phyloP scores from a whole-genome alignment of 2,797 vertebrate species.

The Parauchenoglanis ngamensis region DNA sequence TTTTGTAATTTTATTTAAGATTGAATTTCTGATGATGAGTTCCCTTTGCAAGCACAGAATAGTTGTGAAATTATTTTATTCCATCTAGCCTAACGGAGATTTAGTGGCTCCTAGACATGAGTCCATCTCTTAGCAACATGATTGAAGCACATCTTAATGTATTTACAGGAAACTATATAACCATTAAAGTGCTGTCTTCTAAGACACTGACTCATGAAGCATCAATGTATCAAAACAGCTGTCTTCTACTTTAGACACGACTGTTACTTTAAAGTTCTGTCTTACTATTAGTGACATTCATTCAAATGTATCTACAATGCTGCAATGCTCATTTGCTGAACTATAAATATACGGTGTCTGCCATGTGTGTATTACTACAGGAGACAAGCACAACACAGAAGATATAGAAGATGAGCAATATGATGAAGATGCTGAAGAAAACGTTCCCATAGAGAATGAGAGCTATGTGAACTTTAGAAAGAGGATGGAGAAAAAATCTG shows the following conservation, averaged over 20 bases:
- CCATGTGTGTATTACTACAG: conserved; percentile 11
- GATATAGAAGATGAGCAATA: conserved; percentile 76
- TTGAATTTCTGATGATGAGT: background rate
- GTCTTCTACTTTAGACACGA: background rate
- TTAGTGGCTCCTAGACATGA: background rate
- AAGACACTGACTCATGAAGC: background rate
- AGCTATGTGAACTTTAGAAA: conserved; percentile 91
- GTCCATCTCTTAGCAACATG: background rate
- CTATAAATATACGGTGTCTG: background rate
- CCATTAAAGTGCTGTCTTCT: background rate
- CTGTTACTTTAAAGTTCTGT: background rate
- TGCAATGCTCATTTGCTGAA: background rate
- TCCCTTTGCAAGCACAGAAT: background rate
- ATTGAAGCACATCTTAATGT: background rate
- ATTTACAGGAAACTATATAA: background rate
- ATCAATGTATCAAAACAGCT: background rate
- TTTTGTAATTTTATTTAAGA: background rate
- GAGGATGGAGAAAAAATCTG: conserved; percentile 80
- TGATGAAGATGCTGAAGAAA: conserved; percentile 66
- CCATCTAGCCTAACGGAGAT: background rate
- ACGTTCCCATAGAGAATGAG: conserved; percentile 81
- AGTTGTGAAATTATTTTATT: background rate
- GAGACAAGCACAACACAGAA: conserved; percentile 59
- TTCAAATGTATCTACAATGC: background rate
- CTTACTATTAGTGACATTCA: background rate